phyloP scores from a whole-genome alignment of 2,888 invertebrate species.

The Pseudococcus longispinus region DNA sequence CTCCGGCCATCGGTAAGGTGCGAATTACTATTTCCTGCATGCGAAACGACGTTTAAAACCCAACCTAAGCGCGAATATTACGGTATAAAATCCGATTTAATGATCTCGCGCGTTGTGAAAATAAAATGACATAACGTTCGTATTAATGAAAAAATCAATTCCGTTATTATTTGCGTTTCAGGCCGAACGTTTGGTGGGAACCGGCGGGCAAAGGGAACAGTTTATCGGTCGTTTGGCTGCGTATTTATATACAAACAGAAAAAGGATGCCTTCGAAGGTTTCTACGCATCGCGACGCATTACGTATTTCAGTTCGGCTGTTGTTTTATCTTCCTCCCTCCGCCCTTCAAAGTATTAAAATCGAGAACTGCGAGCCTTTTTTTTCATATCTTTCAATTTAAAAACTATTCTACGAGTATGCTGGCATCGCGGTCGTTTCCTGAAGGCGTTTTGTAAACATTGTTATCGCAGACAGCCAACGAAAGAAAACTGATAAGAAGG shows the following conservation, averaged over 20 bases:
- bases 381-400: background rate
- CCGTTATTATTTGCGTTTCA: background rate
- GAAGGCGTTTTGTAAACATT: background rate
- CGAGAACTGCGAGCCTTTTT: background rate
- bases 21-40: background rate
- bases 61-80: background rate
- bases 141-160: conserved; percentile 25
- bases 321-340: background rate
- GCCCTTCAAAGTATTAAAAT: background rate
- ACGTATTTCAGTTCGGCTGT: background rate
- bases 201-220: no score
- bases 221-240: conserved; percentile 2
- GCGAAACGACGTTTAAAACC: background rate
- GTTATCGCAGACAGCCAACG: background rate
- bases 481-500: background rate
- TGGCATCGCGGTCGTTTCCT: background rate
- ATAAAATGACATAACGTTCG: conserved; percentile 31
- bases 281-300: background rate
- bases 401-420: background rate
- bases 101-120: conserved; percentile 1
- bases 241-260: background rate
- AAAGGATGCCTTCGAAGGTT: background rate
- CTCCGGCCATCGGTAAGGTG: background rate
- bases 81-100: conserved; percentile 1
- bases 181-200: background rate